A percentile compares a stretch with the other conserved stretches of the same genome.
Evolutionary conservation across 2,797 vertebrate species (phyloP).

Genomic region (Falco peregrinus): DNA sequence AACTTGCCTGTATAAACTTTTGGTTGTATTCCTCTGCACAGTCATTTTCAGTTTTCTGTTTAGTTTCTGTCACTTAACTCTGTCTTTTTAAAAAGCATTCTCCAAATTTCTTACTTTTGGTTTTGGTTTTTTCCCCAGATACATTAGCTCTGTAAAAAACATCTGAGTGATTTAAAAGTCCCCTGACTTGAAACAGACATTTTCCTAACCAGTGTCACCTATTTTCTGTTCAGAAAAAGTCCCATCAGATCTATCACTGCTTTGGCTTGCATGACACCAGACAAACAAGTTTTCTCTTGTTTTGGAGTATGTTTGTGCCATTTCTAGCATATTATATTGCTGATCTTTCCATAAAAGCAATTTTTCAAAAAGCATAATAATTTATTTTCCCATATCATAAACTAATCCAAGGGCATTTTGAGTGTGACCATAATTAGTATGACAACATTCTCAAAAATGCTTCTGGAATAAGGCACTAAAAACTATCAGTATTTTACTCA

Average conservation of each 20-base stretch:
- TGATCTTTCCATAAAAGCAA: neutral
- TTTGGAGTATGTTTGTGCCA: neutral
- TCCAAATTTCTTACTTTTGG: neutral
- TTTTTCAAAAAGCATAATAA: neutral
- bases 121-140: accelerated
- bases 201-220: neutral
- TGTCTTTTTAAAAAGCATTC: neutral
- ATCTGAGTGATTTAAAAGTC: neutral
- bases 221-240: neutral
- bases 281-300: neutral
- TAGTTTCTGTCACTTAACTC: neutral
- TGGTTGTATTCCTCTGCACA: neutral
- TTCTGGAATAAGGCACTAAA: neutral
- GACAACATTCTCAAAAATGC: neutral
- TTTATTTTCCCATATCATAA: neutral
- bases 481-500: neutral
- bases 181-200: neutral
- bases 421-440: neutral
- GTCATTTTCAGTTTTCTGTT: neutral
- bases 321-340: neutral
- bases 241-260: neutral
- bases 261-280: neutral
- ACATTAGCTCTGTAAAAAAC: neutral
- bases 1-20: neutral
- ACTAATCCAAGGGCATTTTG: neutral